Evolutionary conservation across 2,113 vertebrate species (phyloP).

Genomic region (Toxostoma redivivum): DNA sequence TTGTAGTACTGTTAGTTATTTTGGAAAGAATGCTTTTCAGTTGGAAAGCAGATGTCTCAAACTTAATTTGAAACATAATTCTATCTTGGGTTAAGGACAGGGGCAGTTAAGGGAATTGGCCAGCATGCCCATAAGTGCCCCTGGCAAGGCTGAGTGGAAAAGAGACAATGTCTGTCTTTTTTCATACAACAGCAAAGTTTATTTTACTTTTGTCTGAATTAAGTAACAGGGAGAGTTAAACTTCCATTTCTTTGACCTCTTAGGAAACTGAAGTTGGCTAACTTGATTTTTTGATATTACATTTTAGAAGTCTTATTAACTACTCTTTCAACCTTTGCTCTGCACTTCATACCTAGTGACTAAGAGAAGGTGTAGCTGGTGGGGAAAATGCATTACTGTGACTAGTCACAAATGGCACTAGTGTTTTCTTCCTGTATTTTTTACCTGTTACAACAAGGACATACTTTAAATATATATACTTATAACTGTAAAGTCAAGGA

Average conservation of each 20-base stretch:
- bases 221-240: neutral
- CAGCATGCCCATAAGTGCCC: neutral
- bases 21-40: neutral
- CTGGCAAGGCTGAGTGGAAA: neutral
- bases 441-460: neutral
- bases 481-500: neutral
- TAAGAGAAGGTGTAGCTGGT: neutral
- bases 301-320: neutral
- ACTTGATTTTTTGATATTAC: neutral
- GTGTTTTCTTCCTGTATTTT: neutral
- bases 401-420: neutral
- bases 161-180: neutral
- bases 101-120: neutral
- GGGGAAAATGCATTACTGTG: neutral
- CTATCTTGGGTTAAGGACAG: neutral
- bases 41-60: neutral
- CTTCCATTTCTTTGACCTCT: neutral
- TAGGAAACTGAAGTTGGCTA: neutral
- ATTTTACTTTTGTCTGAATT: neutral
- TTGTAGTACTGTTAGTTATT: neutral
- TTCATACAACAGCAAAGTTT: neutral
- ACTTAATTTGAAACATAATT: neutral
- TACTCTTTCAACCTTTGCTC: neutral
- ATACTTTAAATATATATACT: neutral
- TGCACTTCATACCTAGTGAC: neutral